Evolutionary conservation across 2,797 vertebrate genomes (phyloP), one percentile per base, ranked within the genome.

Genomic region (Craterocephalus amniculus): DNA sequence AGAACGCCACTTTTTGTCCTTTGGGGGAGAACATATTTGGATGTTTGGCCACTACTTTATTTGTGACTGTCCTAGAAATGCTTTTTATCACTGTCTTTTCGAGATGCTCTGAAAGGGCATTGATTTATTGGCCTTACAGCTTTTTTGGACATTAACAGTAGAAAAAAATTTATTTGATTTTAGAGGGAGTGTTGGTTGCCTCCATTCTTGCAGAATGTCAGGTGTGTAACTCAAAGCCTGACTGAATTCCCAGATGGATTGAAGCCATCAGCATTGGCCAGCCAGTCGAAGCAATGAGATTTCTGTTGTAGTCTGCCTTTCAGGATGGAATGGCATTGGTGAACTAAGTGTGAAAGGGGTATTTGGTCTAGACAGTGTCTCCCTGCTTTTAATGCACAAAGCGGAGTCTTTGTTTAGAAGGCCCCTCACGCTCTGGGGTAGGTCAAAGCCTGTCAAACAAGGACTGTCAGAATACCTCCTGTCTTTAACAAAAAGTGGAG

Each of bases 171-270:
- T 84, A 86, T 83, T 80, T 84, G 79, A 87, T 91, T 73, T 87
- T 58, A 70, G 74, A 76, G 63, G 26, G 72, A 79, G 77, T 65
- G 76, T 81, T 81, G 78, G 76, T 74, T 77, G 71, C 87, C 85
- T 91, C 86, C 80, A 88, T 85, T 87, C 70, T 76, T 86, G 84
- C 85, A 73, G 85, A 71, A 65, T 89, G 89, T 88, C 88, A 90
- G 89, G 89, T 91, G 84, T 83, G 85, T 84, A 80, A 88, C 79
- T 87, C 76, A 64, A 62, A 83, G 88, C 75, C 75, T 78, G 83
- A 86, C 76, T 86, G 83, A 84, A 88, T 88, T 87, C 87, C 85
- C 87, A 87, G 75, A 85, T 86, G 84, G 84, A 90, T 81, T 70
- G 78, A 75, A 87, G 83, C 85, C 86, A 83, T 88, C 85, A 87